These are phyloP conservation scores for Tridacna gigas DNA, from an alignment of 2,888 invertebrate genomes.

Conservation along the genomic window DNA sequence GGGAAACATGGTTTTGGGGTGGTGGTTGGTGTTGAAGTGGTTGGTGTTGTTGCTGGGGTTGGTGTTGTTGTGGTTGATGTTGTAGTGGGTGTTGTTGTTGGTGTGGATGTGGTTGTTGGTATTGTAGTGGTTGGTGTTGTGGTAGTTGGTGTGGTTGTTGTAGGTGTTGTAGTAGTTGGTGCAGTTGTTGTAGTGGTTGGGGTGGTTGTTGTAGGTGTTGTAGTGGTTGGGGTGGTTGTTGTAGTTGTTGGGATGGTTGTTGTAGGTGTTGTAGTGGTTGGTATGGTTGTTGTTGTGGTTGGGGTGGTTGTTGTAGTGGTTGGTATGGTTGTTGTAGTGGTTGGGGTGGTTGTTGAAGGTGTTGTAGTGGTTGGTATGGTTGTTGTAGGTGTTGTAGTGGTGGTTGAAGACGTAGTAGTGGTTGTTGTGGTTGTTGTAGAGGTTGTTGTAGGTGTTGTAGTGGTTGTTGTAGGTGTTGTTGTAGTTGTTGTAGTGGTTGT, in stretches of 20 bases:
- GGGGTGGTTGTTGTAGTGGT: no score
- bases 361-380: constrained; percentile 13
- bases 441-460: constrained; percentile 9
- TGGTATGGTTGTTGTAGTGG: constrained; percentile 14
- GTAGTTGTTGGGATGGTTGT: no score
- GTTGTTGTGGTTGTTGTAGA: constrained; percentile 25
- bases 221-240: no score
- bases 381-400: constrained; percentile 11
- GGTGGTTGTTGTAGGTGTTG: constrained; percentile 12
- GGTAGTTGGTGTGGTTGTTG: constrained; percentile 4
- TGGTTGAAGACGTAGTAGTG: background rate
- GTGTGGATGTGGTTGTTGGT: constrained; percentile 34
- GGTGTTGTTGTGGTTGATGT: constrained; percentile 1
- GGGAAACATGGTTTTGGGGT: constrained; percentile 28
- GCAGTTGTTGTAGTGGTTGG: constrained; percentile 14
- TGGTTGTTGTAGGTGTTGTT: background rate
- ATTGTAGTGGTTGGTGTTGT: constrained; percentile 26
- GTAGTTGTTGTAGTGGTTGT: constrained; percentile 9
- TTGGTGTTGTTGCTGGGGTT: constrained; percentile 8
- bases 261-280: constrained; percentile 36
- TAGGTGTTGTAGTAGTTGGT: constrained; percentile 37
- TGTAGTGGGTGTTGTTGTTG: background rate
- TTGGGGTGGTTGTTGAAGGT: constrained; percentile 1
- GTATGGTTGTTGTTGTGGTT: no score
- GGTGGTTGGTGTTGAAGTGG: constrained; percentile 16